These are phyloP conservation scores for Galendromus occidentalis DNA, from an alignment of 1,140 invertebrate species.

Conservation along the genomic window DNA sequence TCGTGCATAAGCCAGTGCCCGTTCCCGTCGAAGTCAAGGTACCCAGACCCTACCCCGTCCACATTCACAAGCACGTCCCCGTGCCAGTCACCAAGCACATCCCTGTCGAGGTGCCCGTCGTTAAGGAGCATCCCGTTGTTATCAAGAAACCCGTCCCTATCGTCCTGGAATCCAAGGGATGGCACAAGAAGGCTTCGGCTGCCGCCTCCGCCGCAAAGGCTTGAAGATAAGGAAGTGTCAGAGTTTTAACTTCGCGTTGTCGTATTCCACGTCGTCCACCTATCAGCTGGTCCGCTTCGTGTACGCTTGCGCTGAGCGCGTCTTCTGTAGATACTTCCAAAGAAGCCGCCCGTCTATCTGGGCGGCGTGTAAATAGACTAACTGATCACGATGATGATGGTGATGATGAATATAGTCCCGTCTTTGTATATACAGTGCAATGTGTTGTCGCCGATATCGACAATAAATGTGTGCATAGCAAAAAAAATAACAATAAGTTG, in stretches of 20 bases:
- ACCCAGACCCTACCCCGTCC: not conserved
- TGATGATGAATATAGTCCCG: constrained; percentile 5
- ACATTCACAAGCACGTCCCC: constrained; percentile 8
- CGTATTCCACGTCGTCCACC: not conserved
- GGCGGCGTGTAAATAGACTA: not conserved
- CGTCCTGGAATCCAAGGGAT: constrained; percentile 5
- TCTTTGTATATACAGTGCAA: constrained; percentile 7
- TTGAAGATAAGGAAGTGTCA: not conserved
- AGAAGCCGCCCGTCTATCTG: constrained; percentile 1
- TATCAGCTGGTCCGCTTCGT: not conserved
- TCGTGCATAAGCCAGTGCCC: constrained; percentile 4
- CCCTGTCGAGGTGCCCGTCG: not conserved
- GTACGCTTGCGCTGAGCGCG: constrained; percentile 11
- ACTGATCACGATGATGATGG: not conserved
- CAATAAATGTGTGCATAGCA: constrained; percentile 10
- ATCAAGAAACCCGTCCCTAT: constrained; percentile 7
- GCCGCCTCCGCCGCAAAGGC: not conserved
- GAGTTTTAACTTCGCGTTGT: too few species aligned
- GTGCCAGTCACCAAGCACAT: constrained; percentile 7
- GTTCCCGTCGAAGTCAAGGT: constrained; percentile 9
- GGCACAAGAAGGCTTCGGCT: constrained; percentile 5
- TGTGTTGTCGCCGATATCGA: not conserved
- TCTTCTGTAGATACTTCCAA: constrained; percentile 10
- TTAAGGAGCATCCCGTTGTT: constrained; percentile 7
- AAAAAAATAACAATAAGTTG: not conserved